Percentiles rank a stretch among this genome's conserved stretches.
Evolutionary conservation across 2,797 vertebrate genomes (phyloP).

Genomic region (Eidolon dupreanum): DNA sequence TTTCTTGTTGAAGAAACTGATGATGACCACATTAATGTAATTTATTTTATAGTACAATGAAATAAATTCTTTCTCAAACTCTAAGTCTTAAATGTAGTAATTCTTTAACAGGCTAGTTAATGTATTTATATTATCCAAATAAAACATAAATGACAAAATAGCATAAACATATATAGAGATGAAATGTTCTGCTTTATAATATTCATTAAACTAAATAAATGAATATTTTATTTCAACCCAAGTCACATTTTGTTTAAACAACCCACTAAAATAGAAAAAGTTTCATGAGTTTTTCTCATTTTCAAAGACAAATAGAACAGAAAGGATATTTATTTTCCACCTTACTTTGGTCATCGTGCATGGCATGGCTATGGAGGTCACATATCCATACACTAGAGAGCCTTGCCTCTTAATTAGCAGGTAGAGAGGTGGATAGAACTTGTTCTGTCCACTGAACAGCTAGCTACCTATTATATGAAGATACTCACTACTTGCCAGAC

Average conservation of each 20-base stretch:
- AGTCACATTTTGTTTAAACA: background rate
- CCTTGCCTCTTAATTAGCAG: background rate
- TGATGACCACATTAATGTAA: conserved; percentile 45
- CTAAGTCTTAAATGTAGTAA: background rate
- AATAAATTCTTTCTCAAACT: background rate
- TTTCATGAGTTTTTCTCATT: background rate
- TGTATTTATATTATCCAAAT: background rate
- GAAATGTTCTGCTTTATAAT: background rate
- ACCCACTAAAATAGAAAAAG: background rate
- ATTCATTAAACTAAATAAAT: background rate
- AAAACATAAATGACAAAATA: background rate
- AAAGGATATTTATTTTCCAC: background rate
- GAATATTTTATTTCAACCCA: background rate
- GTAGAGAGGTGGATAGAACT: background rate
- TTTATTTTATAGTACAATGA: background rate
- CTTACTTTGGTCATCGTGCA: background rate
- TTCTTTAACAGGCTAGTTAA: background rate
- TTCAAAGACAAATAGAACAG: background rate
- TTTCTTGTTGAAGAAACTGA: conserved; percentile 39
- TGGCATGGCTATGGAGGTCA: background rate
- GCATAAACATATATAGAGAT: background rate
- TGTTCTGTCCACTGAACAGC: background rate
- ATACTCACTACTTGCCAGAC: background rate
- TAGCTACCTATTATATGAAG: background rate
- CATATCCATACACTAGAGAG: fast-evolving